Base-by-base conservation (phyloP, 2,797 vertebrate species). In the Sebastes dallii region DNA sequence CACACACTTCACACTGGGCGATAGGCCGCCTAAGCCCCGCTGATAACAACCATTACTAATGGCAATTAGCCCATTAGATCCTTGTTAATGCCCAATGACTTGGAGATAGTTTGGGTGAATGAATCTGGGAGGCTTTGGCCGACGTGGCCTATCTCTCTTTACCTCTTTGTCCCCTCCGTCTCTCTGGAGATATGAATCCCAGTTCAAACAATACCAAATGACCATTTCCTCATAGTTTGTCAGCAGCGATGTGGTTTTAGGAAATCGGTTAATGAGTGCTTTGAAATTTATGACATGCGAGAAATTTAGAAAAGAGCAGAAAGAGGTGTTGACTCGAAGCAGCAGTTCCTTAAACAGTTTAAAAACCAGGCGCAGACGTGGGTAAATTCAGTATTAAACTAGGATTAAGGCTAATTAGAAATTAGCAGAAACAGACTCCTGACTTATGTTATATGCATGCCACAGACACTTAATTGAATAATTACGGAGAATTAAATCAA, bases 51-150 rank as follows among this genome's bases (percentile, higher is more conserved):
- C 88, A 77, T 88, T 86, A 85, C 90, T 92, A 91, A 94, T 90
- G 88, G 90, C 81, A 94, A 92, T 94, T 93, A 94, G 92, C 84
- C 86, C 86, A 94, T 95, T 84, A 94, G 90, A 88, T 88, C 86
- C 88, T 84, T 91, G 91, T 93, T 94, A 91, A 93, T 94, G 86
- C 89, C 82, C 86, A 82, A 54, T 88, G 85, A 89, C 86, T 82
- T 65, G 66, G 34, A 87, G 86, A 77, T 91, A 80, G 77, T 88
- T 84, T 82, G 74, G 82, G 90, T 91, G 86, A 94, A 90, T 91
- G 90, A 92, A 83, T 93, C 78, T 72, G 62, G 77, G 90, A 92
- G 89, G 91, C 86, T 90, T 79, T 78, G 84, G 62, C 60, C 66
- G 8, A 62, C 67, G 77, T 80, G 86, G 75, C 67, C 81, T 79